These are phyloP conservation scores for Cololabis saira DNA, from an alignment of 2,113 vertebrate genomes.

Conservation along the genomic window DNA sequence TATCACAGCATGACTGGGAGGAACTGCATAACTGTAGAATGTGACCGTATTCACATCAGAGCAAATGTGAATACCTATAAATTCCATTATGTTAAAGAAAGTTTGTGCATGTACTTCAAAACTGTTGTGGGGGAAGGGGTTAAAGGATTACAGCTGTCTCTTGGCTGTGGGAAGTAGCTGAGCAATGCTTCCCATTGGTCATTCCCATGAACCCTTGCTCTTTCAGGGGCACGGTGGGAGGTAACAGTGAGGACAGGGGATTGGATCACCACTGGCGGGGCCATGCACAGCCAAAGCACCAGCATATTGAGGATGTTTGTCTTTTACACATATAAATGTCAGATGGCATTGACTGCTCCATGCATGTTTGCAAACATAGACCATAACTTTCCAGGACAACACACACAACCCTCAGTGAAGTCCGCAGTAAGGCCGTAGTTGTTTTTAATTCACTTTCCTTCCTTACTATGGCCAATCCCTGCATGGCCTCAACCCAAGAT, in stretches of 20 bases:
- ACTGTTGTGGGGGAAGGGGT: constrained; percentile 75
- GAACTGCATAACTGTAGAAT: constrained; percentile 42
- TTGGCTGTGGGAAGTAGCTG: constrained; percentile 94
- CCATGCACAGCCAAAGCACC: constrained; percentile 75
- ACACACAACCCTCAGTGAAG: constrained; percentile 6
- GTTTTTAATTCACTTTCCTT: constrained; percentile 10
- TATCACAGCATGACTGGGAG: constrained; percentile 61
- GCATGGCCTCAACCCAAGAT: constrained; percentile 31
- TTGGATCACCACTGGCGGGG: constrained; percentile 72
- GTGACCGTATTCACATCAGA: constrained; percentile 29
- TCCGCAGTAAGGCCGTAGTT: background rate
- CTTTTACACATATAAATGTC: constrained; percentile 25
- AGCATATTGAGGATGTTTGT: constrained; percentile 22
- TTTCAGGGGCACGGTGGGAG: constrained; percentile 84
- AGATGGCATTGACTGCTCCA: background rate
- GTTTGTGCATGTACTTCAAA: constrained; percentile 54
- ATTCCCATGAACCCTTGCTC: constrained; percentile 95
- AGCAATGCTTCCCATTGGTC: constrained; percentile 90
- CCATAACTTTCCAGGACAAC: constrained; percentile 10
- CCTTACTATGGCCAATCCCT: constrained; percentile 22
- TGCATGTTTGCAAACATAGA: constrained; percentile 13
- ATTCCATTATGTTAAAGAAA: constrained; percentile 67
- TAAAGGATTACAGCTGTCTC: constrained; percentile 95
- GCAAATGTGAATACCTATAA: constrained; percentile 57
- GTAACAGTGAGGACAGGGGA: constrained; percentile 80